Evolutionary conservation across 2,797 vertebrate genomes (phyloP), one percentile per base, ranked within the genome.

Genomic region (Myiotriccus ornatus): DNA sequence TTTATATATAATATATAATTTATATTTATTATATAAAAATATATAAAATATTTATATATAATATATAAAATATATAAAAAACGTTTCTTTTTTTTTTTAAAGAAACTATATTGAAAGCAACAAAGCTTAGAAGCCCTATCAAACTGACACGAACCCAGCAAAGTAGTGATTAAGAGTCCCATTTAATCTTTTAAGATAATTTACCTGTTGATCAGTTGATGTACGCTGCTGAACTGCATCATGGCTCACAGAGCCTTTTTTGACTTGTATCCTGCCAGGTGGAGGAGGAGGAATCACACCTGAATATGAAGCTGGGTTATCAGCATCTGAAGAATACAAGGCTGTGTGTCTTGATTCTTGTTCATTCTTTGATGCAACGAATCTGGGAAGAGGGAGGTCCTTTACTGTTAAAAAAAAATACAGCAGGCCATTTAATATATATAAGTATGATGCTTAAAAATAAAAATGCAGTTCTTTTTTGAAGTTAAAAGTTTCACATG

Each of bases 231-330:
- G 99, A 95, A 98, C 98, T 37, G 98, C 96, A 97, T 99, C 99
- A 17, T 99, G 99, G 90, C 98, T 98, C 74, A 98, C 74, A 94
- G 97, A 98, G 44, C 98, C 98, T 97, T 99, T 99, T 98, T 99
- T 99, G 95, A 98, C 98, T 92, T 99, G 99, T 81, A 97, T 96
- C 81, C 98, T 98, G 93, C 99, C 97, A 30, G 99, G 99, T 21
- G 99, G 99, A 81, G 99, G 98, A 91, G 99, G 99, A 89, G 99
- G 99, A 94, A 99, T 99, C 70, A 99, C 99, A 52, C 98, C 98
- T 35, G 99, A 98, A 96, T 99, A 99, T 47, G 99, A 97, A 44
- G 99, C 98, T 91, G 99, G 97, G 91, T 98, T 98, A 97, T 99
- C 99, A 28, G 99, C 95, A 96, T 99, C 99, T 80, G 99, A 98